These are phyloP conservation scores for Hapalemur alaotrensis DNA, from an alignment of 2,797 vertebrate species.

Conservation along the genomic window DNA sequence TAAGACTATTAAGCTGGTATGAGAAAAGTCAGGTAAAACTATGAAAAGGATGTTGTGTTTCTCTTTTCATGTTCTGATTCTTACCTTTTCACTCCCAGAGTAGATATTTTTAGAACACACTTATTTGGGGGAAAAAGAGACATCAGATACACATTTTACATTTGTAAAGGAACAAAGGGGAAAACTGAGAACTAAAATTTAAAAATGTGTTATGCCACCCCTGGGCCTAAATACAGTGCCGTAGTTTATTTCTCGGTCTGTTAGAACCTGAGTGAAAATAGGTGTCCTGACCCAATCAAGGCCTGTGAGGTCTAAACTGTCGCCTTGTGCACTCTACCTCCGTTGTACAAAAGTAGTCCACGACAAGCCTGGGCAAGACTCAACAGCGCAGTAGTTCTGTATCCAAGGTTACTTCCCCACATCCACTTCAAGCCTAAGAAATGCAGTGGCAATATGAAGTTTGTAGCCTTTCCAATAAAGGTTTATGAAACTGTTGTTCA, in stretches of 20 bases:
- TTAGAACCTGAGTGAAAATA: background rate
- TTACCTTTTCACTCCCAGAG: conserved; percentile 15
- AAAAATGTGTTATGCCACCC: conserved; percentile 1
- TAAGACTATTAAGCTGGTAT: background rate
- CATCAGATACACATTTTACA: background rate
- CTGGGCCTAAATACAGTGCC: conserved; percentile 33
- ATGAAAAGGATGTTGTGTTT: background rate
- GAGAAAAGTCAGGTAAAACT: conserved; percentile 45
- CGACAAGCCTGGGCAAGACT: conserved; percentile 51
- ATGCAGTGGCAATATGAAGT: conserved; percentile 52
- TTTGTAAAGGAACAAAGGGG: conserved; percentile 35
- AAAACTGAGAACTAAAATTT: background rate
- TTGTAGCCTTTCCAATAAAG: conserved; percentile 77
- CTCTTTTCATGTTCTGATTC: background rate
- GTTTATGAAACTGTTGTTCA: conserved; percentile 62
- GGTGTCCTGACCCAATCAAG: conserved; percentile 30
- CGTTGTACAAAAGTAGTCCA: conserved; percentile 44
- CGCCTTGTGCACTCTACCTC: conserved; percentile 65
- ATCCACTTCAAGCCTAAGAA: conserved; percentile 48
- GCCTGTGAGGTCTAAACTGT: conserved; percentile 36
- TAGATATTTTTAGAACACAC: conserved; percentile 34
- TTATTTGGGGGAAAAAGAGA: conserved; percentile 10
- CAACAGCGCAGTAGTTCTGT: conserved; percentile 55
- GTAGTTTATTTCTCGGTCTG: conserved; percentile 40
- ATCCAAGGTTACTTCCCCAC: conserved; percentile 52